These are phyloP conservation scores for Drosophila algonquin DNA, from an alignment of 2,888 invertebrate genomes.

Conservation along the genomic window DNA sequence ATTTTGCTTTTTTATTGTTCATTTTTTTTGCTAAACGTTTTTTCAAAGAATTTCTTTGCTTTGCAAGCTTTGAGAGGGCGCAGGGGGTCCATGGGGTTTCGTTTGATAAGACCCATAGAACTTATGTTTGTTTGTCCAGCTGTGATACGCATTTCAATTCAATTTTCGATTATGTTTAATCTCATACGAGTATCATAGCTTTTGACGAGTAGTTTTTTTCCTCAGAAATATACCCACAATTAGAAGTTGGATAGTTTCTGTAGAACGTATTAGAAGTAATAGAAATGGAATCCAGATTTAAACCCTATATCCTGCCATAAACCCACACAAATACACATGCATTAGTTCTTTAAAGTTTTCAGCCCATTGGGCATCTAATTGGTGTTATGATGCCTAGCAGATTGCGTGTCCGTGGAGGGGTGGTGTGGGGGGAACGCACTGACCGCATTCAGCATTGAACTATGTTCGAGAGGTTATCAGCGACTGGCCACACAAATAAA, in stretches of 20 bases:
- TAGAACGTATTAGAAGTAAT: too few relatives aligned
- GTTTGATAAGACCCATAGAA: not conserved
- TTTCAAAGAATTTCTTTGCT: constrained; percentile 15
- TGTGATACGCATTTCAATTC: too few relatives aligned
- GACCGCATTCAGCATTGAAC: constrained; percentile 72
- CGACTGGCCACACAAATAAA: constrained; percentile 11
- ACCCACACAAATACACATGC: not conserved
- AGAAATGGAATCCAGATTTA: not conserved
- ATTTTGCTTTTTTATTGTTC: not conserved
- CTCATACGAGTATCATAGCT: too few relatives aligned
- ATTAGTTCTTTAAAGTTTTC: not conserved
- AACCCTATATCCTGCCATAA: not conserved
- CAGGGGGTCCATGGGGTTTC: not conserved
- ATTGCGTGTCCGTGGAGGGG: not conserved
- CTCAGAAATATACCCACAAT: too few relatives aligned
- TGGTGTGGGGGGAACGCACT: constrained; percentile 21
- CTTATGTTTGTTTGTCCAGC: too few relatives aligned
- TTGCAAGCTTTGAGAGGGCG: too few relatives aligned
- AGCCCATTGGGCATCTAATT: not conserved
- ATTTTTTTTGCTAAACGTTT: not conserved
- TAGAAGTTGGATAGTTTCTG: too few relatives aligned
- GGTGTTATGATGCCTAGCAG: not conserved
- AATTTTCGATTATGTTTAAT: too few relatives aligned
- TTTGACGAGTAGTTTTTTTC: too few relatives aligned
- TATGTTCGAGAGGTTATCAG: constrained; percentile 63